Percentiles rank a stretch among this genome's conserved stretches.
Evolutionary conservation across 1,140 invertebrate genomes (phyloP).

Genomic region (Metaphire vulgaris): DNA sequence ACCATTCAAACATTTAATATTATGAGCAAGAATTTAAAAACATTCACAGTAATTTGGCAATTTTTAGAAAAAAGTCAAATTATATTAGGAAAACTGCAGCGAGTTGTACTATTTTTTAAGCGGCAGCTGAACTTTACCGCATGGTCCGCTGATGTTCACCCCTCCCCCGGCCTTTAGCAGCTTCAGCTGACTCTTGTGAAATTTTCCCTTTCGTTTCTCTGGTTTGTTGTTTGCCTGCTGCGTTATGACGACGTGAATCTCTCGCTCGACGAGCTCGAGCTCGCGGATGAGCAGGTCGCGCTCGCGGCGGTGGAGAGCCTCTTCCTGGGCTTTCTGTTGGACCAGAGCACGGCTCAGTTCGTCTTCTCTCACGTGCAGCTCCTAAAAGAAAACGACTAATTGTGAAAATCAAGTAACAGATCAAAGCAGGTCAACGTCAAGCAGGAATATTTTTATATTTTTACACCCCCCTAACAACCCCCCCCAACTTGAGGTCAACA

Average conservation of each 20-base stretch:
- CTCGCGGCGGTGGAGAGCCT: conserved; percentile 74
- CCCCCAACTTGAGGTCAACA: too few relatives aligned
- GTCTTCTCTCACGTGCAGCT: conserved; percentile 85
- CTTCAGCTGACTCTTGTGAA: conserved; percentile 66
- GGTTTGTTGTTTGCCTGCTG: conserved; percentile 61
- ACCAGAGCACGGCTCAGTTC: conserved; percentile 75
- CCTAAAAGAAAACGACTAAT: conserved; percentile 61
- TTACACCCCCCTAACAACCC: too few relatives aligned
- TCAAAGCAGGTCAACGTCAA: too few relatives aligned
- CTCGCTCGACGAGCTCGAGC: conserved; percentile 76
- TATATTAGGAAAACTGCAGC: too few relatives aligned
- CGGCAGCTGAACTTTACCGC: too few relatives aligned
- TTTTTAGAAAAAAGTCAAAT: too few relatives aligned
- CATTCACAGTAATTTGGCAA: too few relatives aligned
- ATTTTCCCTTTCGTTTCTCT: conserved; percentile 77
- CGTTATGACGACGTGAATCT: conserved; percentile 75
- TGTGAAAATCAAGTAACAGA: too few relatives aligned
- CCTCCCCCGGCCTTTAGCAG: conserved; percentile 72
- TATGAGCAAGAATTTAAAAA: too few relatives aligned
- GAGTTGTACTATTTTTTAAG: too few relatives aligned
- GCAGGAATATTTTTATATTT: too few relatives aligned
- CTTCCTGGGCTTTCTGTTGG: conserved; percentile 75
- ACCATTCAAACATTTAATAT: too few relatives aligned
- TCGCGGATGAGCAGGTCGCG: conserved; percentile 78
- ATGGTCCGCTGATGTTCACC: conserved; percentile 77